phyloP scores from a whole-genome alignment of 2,113 vertebrate species.

The Brachypteracias leptosomus region DNA sequence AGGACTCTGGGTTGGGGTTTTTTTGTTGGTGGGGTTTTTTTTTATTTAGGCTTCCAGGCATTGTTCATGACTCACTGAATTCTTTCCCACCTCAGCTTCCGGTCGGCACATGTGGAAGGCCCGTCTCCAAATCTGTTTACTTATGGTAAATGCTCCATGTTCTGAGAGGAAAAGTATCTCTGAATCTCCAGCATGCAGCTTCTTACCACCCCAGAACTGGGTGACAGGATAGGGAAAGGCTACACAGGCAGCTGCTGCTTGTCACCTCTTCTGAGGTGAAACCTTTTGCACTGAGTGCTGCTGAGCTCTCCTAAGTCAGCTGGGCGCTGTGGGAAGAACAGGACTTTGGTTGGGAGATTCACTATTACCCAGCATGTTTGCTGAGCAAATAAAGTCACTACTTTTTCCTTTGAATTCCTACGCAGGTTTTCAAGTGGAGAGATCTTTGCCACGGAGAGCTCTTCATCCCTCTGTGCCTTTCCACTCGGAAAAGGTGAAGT shows the following conservation, averaged over 20 bases:
- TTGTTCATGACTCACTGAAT: conserved; percentile 28
- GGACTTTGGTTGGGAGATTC: neutral
- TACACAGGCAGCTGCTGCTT: neutral
- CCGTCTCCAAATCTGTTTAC: neutral
- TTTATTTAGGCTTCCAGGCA: conserved; percentile 49
- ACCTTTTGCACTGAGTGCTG: neutral
- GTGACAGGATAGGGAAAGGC: neutral
- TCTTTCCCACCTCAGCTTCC: neutral
- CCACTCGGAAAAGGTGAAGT: conserved; percentile 20
- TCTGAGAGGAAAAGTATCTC: neutral
- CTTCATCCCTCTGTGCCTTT: neutral
- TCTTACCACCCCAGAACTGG: neutral
- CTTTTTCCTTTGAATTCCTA: conserved; percentile 22
- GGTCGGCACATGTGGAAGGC: neutral
- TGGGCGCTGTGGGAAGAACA: neutral
- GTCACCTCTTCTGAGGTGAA: neutral
- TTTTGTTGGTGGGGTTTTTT: neutral
- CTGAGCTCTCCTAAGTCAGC: neutral
- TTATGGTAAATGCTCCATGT: neutral
- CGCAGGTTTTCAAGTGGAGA: neutral
- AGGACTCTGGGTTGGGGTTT: neutral
- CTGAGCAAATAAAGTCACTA: neutral
- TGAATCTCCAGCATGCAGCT: neutral
- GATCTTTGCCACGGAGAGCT: neutral
- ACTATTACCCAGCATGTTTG: conserved; percentile 25